Evolutionary conservation across 2,888 invertebrate species (phyloP).

Genomic region (Zonitis immaculata): DNA sequence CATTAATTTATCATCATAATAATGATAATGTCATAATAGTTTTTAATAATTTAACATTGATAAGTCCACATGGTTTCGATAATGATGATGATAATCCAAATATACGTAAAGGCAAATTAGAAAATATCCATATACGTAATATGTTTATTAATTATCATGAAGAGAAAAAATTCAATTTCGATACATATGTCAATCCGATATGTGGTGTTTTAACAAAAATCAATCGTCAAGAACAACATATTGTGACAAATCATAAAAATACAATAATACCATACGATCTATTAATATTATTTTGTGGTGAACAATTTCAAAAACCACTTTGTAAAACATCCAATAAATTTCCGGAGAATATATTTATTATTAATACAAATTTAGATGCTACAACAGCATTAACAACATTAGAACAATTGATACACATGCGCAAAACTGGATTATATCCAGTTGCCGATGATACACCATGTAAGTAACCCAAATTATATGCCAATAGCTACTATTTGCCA

Average conservation of each 20-base stretch:
- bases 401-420: conserved; percentile 18
- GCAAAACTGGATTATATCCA: conserved; percentile 2
- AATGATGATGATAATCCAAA: conserved; percentile 44
- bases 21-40: too few relatives aligned
- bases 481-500: too few relatives aligned
- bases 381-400: conserved; percentile 47
- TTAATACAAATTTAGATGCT: conserved; percentile 58
- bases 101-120: too few relatives aligned
- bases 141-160: conserved; percentile 47
- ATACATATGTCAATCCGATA: conserved; percentile 64
- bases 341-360: conserved; percentile 59
- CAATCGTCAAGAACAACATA: conserved; percentile 53
- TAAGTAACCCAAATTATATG: conserved; percentile 14
- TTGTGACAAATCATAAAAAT: conserved; percentile 52
- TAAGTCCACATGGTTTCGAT: conserved; percentile 60
- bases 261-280: conserved; percentile 52
- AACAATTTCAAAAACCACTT: conserved; percentile 55
- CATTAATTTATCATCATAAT: conserved; percentile 54
- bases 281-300: conserved; percentile 55
- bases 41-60: conserved; percentile 66
- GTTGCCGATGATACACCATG: conserved; percentile 3
- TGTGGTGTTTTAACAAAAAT: conserved; percentile 51
- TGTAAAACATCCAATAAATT: conserved; percentile 38
- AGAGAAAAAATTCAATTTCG: conserved; percentile 53
- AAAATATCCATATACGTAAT: conserved; percentile 42